Evolutionary conservation across 2,888 invertebrate species (phyloP).

Genomic region (Gibbula magus): DNA sequence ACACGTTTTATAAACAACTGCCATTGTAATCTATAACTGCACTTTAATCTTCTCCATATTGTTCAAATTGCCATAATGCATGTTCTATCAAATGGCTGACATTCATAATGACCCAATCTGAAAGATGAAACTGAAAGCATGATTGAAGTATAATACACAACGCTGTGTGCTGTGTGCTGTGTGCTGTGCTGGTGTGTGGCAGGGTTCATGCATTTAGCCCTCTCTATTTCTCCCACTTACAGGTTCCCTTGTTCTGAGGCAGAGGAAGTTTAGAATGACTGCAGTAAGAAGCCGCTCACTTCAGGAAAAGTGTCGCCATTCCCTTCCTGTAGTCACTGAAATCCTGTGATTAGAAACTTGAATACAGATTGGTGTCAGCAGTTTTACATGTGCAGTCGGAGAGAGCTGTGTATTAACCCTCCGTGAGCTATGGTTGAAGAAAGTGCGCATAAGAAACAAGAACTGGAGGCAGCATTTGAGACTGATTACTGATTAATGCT

Average conservation of each 20-base stretch:
- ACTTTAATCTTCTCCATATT: not conserved
- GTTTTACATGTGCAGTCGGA: no score
- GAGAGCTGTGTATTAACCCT: no score
- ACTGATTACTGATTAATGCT: no score
- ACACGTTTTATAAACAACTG: no score
- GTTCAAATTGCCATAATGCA: not conserved
- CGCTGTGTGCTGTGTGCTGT: not conserved
- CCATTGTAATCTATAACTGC: no score
- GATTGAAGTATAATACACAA: not conserved
- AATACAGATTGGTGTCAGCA: no score
- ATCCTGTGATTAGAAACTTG: no score
- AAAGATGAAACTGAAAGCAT: not conserved
- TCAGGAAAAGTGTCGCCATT: not conserved
- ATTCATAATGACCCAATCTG: not conserved
- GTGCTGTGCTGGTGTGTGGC: not conserved
- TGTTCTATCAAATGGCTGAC: conserved; percentile 1
- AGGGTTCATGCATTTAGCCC: not conserved
- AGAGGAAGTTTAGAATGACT: not conserved
- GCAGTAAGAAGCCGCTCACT: not conserved
- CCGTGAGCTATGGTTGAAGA: no score
- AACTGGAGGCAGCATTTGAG: no score
- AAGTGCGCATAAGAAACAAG: no score
- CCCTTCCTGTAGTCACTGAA: not conserved
- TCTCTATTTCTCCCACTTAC: not conserved
- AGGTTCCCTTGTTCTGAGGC: not conserved